phyloP scores from a whole-genome alignment of 2,797 vertebrate genomes.

The Monodelphis domestica region DNA sequence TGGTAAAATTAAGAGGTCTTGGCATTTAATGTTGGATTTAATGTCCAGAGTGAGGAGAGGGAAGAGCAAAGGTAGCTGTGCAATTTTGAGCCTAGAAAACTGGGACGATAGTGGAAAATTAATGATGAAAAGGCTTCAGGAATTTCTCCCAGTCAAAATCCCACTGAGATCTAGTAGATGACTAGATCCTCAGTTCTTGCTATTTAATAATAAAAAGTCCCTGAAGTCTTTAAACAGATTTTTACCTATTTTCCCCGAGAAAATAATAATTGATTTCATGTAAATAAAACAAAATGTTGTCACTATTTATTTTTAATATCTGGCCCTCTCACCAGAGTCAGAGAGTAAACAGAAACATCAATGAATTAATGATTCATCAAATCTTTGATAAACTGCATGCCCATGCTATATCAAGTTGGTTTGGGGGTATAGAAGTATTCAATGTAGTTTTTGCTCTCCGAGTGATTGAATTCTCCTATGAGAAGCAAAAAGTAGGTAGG shows the following conservation, averaged over 20 bases:
- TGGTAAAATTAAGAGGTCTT: neutral
- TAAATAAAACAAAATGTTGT: slow-evolving; percentile 46
- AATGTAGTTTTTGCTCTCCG: too few species aligned
- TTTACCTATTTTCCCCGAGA: slow-evolving; percentile 66
- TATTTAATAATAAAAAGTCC: slow-evolving; percentile 75
- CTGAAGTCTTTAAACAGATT: slow-evolving; percentile 57
- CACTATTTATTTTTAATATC: slow-evolving; percentile 67
- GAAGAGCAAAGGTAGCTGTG: neutral
- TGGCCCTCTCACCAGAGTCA: slow-evolving; percentile 55
- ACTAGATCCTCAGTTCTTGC: slow-evolving; percentile 71
- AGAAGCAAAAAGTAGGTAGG: neutral
- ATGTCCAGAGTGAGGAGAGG: neutral
- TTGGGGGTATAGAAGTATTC: too few species aligned
- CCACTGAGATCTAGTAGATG: slow-evolving; percentile 58
- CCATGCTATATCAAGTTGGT: slow-evolving; percentile 1
- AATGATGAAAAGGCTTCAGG: slow-evolving; percentile 70
- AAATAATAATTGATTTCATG: slow-evolving; percentile 74
- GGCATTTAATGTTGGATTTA: neutral
- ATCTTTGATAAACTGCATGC: slow-evolving; percentile 62
- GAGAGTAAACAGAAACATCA: slow-evolving; percentile 40
- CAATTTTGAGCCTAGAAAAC: neutral
- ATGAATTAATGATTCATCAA: slow-evolving; percentile 46
- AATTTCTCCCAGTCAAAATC: slow-evolving; percentile 71
- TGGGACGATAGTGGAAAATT: slow-evolving; percentile 19
- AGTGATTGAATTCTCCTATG: too few species aligned